phyloP scores from a whole-genome alignment of 2,113 vertebrate species.

The Corapipo altera region DNA sequence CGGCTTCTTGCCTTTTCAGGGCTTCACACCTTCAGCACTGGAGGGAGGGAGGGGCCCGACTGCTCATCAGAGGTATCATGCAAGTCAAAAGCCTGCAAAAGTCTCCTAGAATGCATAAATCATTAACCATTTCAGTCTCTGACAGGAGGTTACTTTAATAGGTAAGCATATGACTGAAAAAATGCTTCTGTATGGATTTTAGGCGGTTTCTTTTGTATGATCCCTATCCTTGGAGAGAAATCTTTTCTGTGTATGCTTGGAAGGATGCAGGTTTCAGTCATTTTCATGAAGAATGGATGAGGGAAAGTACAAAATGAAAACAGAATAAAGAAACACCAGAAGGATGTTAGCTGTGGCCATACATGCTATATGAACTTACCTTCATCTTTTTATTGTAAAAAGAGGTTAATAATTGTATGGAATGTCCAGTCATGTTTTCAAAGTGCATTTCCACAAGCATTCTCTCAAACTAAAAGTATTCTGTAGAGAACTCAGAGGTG shows the following conservation, averaged over 20 bases:
- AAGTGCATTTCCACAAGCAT: background rate
- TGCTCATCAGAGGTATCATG: too few species aligned
- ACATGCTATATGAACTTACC: background rate
- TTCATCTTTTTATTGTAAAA: background rate
- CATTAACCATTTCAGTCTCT: too few species aligned
- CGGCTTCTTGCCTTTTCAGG: too few species aligned
- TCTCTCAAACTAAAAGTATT: background rate
- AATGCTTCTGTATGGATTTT: background rate
- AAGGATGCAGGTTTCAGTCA: background rate
- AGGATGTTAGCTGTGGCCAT: background rate
- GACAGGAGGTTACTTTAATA: background rate
- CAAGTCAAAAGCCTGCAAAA: too few species aligned
- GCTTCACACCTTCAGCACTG: too few species aligned
- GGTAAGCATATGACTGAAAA: background rate
- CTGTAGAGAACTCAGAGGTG: background rate
- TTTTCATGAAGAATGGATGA: background rate
- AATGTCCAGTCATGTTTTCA: background rate
- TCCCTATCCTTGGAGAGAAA: background rate
- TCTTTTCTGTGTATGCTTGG: background rate
- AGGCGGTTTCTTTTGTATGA: background rate
- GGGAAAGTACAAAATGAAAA: background rate
- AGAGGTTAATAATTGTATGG: background rate
- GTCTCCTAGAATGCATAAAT: too few species aligned
- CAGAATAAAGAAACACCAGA: background rate
- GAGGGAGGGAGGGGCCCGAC: too few species aligned